Conservation (phyloP, 2,888 invertebrate genomes). For the Athrips mouffetella region DNA sequence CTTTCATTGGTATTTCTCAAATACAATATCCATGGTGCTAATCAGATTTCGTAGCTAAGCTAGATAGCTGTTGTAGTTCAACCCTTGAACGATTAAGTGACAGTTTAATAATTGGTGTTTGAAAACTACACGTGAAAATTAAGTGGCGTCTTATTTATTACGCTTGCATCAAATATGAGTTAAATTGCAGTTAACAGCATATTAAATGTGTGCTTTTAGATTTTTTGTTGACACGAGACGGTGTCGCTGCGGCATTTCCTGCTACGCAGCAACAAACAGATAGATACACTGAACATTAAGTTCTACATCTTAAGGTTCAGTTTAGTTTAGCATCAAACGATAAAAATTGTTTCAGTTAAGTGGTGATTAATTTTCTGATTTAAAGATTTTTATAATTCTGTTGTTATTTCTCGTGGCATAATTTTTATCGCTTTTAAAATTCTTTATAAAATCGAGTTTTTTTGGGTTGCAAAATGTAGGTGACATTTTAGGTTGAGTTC, state of each 20-base stretch:
- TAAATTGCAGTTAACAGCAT: conserved; percentile 73
- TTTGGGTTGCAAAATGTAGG: too few species aligned
- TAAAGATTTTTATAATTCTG: conserved; percentile 70
- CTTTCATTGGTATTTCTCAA: too few species aligned
- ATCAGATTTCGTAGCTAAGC: too few species aligned
- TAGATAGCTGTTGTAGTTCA: too few species aligned
- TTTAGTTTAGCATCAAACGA: conserved; percentile 5
- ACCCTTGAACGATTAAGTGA: too few species aligned
- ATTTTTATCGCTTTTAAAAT: conserved; percentile 38
- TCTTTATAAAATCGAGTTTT: too few species aligned
- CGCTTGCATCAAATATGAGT: conserved; percentile 71
- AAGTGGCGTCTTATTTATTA: conserved; percentile 60
- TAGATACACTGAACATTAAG: conserved; percentile 14
- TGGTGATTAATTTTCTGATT: conserved; percentile 74
- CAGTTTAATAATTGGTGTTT: too few species aligned
- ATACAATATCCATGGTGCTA: too few species aligned
- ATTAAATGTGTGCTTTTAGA: conserved; percentile 69
- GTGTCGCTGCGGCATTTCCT: conserved; percentile 71
- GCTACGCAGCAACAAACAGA: conserved; percentile 45
- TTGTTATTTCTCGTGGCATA: conserved; percentile 59
- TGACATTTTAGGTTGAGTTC: too few species aligned
- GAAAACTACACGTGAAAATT: conserved; percentile 61
- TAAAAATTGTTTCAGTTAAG: conserved; percentile 46
- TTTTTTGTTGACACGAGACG: conserved; percentile 63
- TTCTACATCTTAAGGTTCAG: neutral